Evolutionary conservation across 2,797 vertebrate genomes (phyloP), one percentile per base, ranked within the genome.

Genomic region (Poeciliopsis presidionis): DNA sequence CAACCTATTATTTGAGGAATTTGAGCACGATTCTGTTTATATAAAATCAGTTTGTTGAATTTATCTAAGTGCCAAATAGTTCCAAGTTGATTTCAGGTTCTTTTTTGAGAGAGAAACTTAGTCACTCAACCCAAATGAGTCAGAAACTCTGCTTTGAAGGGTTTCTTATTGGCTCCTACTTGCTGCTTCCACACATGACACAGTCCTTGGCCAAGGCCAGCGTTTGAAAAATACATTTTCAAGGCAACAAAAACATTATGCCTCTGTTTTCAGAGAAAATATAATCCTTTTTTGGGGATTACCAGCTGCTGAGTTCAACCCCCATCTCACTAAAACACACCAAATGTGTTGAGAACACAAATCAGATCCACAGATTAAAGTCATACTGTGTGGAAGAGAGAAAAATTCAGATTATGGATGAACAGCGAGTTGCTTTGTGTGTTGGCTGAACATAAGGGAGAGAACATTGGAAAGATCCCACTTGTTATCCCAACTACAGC

Each of bases 381-480:
- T 46, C 25, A 3, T 7, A 46, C 67, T 70, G 41, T n/a, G 67
- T 70, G 41, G 41, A 43, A 46, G 25, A 70, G 67, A 70, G 41
- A 70, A 46, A 69, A 70, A n/a, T 70, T 70, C 67, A 28, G 67
- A 28, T 45, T 45, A 69, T 16, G 67, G 67, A 45, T 70, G n/a
- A 70, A 70, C 22, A n/a, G 41, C 18, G 22, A 69, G 65, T 41
- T 43, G 36, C 36, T 69, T 41, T 5, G 36, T 41, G 20, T 14
- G 12, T 45, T 14, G 25, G 25, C 41, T 70, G 22, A 43, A 69
- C 20, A 41, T n/a, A 69, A 69, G 41, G 12, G 25, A 70, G 39
- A n/a, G 41, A 70, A 70, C 12, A 46, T 28, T 45, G 41, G 22
- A 45, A 8, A 25, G 6, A 46, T 70, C 41, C 41, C 41, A 45